Base-by-base conservation (phyloP, 2,888 invertebrate genomes). In the Drosophila parthenogenetica region DNA sequence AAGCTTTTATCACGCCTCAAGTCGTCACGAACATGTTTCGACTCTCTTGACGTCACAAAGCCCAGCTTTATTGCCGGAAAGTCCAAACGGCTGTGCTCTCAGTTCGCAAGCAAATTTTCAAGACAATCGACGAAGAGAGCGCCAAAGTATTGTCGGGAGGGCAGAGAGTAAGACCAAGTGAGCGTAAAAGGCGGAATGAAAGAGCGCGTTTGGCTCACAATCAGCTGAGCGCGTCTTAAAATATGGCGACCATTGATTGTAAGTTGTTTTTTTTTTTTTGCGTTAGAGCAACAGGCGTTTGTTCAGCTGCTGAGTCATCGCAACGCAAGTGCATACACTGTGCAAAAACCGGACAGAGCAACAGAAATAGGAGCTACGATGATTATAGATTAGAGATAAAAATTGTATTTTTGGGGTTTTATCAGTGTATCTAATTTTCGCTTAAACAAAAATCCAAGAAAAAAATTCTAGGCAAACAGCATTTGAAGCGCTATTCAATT, bases 231-330 rank as follows among this genome's bases (percentile, higher is more conserved):
- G 58, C 42, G 46, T 37, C 55, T 50, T 19, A 55, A 51, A 77
- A 65, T 40, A 73, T 63, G 73, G 60, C 73, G 61, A 48, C 39
- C 57, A 67, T 19, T 19, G 25, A 37, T 17, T 22, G 37, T 29
- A 13, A 46, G 37, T 37, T 42, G 54, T 14, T n/a, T 42, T 60
- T 14, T n/a, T 60, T 37, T 46, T 60, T 14, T n/a, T 60, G 65
- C 59, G 57, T 70, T 60, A 71, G 61, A 72, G 71, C 73, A 73
- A 73, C 74, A 73, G 64, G 69, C 73, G 49, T 61, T 64, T 55
- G 49, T 32, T 49, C 57, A 61, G 57, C 70, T 50, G 74, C 58
- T 73, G 75, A 73, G 16, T 73, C 73, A 73, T 61, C 60, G n/a
- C 29, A 48, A 19, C 16, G 53, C 37, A 69, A 46, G n/a, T 14